A percentile compares a stretch with the other conserved stretches of the same genome.
These are phyloP conservation scores for Rostratula benghalensis DNA, from an alignment of 2,113 vertebrate species.

Conservation along the genomic window DNA sequence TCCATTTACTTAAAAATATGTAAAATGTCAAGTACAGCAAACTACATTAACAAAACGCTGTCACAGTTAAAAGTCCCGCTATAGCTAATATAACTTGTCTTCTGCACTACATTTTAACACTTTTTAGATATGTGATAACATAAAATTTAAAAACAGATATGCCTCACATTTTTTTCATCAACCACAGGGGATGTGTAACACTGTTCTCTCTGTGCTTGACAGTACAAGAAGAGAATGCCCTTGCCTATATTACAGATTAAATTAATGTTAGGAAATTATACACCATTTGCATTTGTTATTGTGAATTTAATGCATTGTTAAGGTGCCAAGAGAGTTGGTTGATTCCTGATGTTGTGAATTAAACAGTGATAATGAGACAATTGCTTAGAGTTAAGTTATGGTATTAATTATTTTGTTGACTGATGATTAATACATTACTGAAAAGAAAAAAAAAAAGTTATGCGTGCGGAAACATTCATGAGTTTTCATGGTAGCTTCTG, in stretches of 20 bases:
- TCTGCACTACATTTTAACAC: background rate
- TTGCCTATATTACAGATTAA: background rate
- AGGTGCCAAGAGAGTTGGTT: background rate
- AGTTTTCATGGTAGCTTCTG: background rate
- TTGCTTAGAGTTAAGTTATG: background rate
- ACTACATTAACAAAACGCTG: background rate
- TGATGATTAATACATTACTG: background rate
- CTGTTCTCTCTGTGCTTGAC: background rate
- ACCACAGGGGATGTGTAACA: background rate
- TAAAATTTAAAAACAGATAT: background rate
- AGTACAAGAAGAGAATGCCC: background rate
- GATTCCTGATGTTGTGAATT: background rate
- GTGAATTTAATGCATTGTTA: background rate
- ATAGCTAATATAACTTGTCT: background rate
- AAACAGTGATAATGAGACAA: background rate
- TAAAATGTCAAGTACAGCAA: background rate
- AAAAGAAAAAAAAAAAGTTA: background rate
- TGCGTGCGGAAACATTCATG: background rate
- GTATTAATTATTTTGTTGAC: constrained; percentile 22
- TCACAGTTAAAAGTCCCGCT: background rate
- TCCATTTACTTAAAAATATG: background rate
- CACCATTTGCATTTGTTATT: background rate
- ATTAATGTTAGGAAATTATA: background rate
- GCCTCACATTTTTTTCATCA: background rate
- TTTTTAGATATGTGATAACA: background rate